Evolutionary conservation across 2,888 invertebrate species (phyloP).

Genomic region (Eulithis prunata): DNA sequence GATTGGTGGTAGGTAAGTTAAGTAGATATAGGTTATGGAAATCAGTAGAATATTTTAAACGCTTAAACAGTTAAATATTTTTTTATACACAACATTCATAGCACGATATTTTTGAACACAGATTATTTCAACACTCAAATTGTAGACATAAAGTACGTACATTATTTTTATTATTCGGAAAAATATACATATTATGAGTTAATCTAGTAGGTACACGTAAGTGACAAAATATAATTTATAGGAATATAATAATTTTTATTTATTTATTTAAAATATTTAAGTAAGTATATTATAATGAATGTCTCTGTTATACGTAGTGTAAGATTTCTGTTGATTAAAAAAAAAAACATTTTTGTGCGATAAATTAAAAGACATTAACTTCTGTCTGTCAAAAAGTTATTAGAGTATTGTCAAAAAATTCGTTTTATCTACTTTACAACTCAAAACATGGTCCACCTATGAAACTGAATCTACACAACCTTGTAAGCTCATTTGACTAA

Average conservation of each 20-base stretch:
- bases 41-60: constrained; percentile 46
- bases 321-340: constrained; percentile 43
- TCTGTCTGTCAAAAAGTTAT: constrained; percentile 71
- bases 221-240: constrained; percentile 66
- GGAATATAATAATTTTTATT: constrained; percentile 68
- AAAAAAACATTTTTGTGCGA: constrained; percentile 68
- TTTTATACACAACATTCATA: constrained; percentile 71
- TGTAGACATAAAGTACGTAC: constrained; percentile 67
- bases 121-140: constrained; percentile 72
- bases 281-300: constrained; percentile 50
- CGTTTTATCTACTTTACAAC: constrained; percentile 56
- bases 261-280: constrained; percentile 55
- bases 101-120: constrained; percentile 75
- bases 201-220: constrained; percentile 49
- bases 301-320: constrained; percentile 55
- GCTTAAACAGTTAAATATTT: constrained; percentile 59
- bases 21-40: constrained; percentile 40
- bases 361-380: constrained; percentile 55
- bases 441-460: constrained; percentile 58
- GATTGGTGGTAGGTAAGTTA: constrained; percentile 32
- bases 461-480: constrained; percentile 74
- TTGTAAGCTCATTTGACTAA: constrained; percentile 65
- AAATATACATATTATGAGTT: constrained; percentile 59
- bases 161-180: constrained; percentile 68
- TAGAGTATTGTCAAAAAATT: constrained; percentile 74